Evolutionary conservation across 2,888 invertebrate species (phyloP).

Genomic region (Nephrotoma flavescens): DNA sequence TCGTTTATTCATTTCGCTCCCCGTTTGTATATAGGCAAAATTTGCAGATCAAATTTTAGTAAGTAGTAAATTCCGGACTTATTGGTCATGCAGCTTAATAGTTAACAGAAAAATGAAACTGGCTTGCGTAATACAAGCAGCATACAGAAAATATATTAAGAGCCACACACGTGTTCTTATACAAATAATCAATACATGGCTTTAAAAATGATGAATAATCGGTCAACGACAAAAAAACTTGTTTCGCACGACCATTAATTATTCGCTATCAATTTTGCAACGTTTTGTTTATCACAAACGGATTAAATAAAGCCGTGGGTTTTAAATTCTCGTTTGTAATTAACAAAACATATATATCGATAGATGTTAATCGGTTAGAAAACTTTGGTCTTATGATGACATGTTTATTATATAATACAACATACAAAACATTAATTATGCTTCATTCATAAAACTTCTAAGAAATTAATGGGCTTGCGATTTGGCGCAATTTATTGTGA

Average conservation of each 20-base stretch:
- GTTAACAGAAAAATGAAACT: no score
- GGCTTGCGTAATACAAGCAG: no score
- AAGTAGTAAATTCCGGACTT: no score
- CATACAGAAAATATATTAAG: background rate
- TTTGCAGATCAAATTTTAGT: no score
- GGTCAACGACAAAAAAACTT: background rate
- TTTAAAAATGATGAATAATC: background rate
- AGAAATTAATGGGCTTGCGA: background rate
- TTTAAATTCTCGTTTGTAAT: background rate
- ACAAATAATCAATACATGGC: background rate
- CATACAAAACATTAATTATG: background rate
- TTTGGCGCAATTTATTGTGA: background rate
- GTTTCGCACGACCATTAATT: background rate
- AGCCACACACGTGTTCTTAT: background rate
- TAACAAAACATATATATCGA: background rate
- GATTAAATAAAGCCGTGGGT: background rate
- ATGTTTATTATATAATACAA: background rate
- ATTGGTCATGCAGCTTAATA: no score
- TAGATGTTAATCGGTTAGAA: background rate
- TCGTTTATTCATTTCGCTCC: no score
- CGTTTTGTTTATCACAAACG: background rate
- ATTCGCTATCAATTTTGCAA: background rate
- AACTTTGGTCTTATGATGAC: background rate
- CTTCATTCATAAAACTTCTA: background rate
- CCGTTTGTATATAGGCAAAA: no score